Base-by-base conservation (phyloP, 2,888 invertebrate genomes). In the Hipparchia semele region DNA sequence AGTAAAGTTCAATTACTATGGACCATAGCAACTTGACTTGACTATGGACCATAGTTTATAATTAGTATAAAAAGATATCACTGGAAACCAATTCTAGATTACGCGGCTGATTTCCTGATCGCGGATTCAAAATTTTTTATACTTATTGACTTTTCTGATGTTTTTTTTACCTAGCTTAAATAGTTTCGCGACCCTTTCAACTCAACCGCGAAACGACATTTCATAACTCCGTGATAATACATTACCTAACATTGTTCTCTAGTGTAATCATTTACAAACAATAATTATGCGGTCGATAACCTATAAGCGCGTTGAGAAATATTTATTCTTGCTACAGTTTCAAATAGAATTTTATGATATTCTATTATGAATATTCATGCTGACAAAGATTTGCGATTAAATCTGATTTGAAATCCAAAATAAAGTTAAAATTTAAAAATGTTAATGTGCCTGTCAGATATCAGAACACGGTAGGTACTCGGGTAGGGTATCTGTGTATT, bases 261-360 rank as follows among this genome's bases (percentile, higher is more conserved):
- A 45, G 59, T 72, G 67, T 72, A 67, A 68, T 72, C 67, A 72
- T 68, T 72, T 72, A 39, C 56, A 46, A 62, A 74, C 64, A 54
- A 58, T 70, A 67, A 68, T 75, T 65, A 73, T 68, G 46, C 70
- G 70, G 72, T 73, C 75, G 70, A 73, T 70, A 70, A 70, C 70
- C 72, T 70, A 70, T 68, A 51, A 62, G 49, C 13, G 62, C 13
- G 46, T 62, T 33, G 65, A 33, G 65, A 65, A 65, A 53, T 53
- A 53, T 65, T 33, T 53, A 33, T 65, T 65, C 10, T 51, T 23
- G 9, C 12, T 33, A 65, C 12, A 51, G 33, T 10, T 9, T 33
- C 9, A 12, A 12, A 12, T 12, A 53, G 5, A 3, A 58, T 13
- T 56, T 13, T 56, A 7, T 56, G 10, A 12, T 23, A 13, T 56